Conservation (phyloP, 2,113 vertebrate species). For the Corvus hawaiiensis region DNA sequence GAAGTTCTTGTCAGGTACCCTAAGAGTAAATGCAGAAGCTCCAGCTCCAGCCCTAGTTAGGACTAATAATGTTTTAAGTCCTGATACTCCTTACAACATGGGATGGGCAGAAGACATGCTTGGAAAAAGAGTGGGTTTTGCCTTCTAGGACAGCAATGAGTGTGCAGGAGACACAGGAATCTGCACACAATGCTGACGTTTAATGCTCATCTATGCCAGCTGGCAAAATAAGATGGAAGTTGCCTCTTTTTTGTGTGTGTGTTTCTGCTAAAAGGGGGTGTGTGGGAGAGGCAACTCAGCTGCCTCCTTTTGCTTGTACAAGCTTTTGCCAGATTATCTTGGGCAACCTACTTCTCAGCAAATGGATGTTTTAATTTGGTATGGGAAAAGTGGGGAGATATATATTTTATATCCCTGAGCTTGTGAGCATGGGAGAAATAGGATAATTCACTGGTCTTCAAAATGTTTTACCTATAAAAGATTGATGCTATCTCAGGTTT, state of each 20-base stretch:
- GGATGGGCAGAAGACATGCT: background rate
- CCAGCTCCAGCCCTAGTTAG: background rate
- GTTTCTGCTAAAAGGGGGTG: background rate
- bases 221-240: background rate
- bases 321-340: background rate
- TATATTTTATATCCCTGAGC: background rate
- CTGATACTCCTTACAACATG: background rate
- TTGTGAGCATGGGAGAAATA: background rate
- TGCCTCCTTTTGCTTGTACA: background rate
- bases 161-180: background rate
- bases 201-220: background rate
- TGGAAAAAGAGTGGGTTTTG: background rate
- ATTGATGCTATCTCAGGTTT: background rate
- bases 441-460: background rate
- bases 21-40: background rate
- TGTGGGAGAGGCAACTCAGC: background rate
- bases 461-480: background rate
- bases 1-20: background rate
- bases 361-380: background rate
- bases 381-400: background rate
- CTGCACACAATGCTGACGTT: accelerated
- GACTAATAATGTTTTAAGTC: background rate
- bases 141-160: background rate
- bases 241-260: background rate
- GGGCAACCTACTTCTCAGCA: background rate